A percentile compares a stretch with the other conserved stretches of the same genome.
Evolutionary conservation across 2,888 invertebrate genomes (phyloP).

Genomic region (Meteorus cinctellus): DNA sequence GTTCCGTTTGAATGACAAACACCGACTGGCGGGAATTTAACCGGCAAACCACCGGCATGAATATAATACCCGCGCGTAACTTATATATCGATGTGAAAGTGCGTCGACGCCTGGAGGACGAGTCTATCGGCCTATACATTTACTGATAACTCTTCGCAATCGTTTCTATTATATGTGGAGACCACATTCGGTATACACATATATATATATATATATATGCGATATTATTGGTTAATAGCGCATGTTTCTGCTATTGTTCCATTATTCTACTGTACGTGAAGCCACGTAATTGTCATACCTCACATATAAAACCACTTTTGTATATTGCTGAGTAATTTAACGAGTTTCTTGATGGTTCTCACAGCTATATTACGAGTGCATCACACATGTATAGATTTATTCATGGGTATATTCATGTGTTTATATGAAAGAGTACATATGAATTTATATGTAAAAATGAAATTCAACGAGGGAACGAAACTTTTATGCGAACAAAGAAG

Average conservation of each 20-base stretch:
- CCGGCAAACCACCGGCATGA: conserved; percentile 27
- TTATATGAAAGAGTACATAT: too few species aligned
- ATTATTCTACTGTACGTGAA: neutral
- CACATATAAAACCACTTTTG: conserved; percentile 7
- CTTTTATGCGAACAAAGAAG: neutral
- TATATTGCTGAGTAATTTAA: neutral
- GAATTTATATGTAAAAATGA: neutral
- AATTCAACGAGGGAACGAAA: neutral
- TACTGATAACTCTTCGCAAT: conserved; percentile 4
- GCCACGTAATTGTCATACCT: neutral
- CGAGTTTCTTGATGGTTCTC: conserved; percentile 1
- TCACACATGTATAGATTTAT: neutral
- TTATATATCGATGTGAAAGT: conserved; percentile 41
- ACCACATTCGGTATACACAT: neutral
- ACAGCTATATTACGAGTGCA: neutral
- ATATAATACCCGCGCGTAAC: conserved; percentile 8
- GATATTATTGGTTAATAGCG: neutral
- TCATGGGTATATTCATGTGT: too few species aligned
- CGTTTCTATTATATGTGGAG: conserved; percentile 6
- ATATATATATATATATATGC: neutral
- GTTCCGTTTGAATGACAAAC: conserved; percentile 38
- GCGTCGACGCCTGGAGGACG: conserved; percentile 33
- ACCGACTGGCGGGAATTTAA: conserved; percentile 33
- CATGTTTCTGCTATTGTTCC: neutral
- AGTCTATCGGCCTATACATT: neutral